phyloP scores from a whole-genome alignment of 2,888 invertebrate genomes.

The Eueremaeus valkanovi region DNA sequence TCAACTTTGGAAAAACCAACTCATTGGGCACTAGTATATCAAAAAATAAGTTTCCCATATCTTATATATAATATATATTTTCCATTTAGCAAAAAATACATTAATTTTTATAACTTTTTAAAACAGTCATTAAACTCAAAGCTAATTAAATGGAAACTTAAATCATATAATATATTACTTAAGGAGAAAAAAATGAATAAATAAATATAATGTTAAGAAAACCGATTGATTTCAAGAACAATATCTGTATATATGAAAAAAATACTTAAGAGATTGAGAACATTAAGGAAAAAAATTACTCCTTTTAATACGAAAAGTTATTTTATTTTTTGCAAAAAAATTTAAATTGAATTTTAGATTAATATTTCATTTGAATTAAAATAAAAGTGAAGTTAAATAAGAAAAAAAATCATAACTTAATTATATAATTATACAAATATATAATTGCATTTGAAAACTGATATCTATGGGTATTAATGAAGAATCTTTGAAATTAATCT shows the following conservation, averaged over 20 bases:
- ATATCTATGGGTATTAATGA: constrained; percentile 1
- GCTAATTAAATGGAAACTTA: constrained; percentile 11
- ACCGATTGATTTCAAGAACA: constrained; percentile 6
- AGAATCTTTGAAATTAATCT: constrained; percentile 1
- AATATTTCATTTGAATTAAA: no score
- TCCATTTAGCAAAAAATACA: background rate
- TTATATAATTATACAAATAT: constrained; percentile 12
- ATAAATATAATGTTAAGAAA: background rate
- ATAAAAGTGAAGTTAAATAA: no score
- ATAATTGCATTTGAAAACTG: background rate
- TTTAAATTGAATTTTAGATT: background rate
- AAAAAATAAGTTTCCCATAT: background rate
- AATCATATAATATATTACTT: background rate
- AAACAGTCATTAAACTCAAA: constrained; percentile 20
- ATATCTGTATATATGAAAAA: background rate
- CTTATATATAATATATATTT: background rate
- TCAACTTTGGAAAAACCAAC: no score
- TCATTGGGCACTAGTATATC: background rate
- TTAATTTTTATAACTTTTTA: background rate
- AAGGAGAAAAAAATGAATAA: background rate
- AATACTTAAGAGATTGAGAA: no score
- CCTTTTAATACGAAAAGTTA: no score
- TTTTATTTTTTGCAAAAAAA: background rate
- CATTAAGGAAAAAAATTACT: background rate
- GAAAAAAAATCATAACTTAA: background rate